Percentiles rank a stretch among this genome's conserved stretches.
phyloP scores from a whole-genome alignment of 2,113 vertebrate genomes.

The Dasyprocta punctata region DNA sequence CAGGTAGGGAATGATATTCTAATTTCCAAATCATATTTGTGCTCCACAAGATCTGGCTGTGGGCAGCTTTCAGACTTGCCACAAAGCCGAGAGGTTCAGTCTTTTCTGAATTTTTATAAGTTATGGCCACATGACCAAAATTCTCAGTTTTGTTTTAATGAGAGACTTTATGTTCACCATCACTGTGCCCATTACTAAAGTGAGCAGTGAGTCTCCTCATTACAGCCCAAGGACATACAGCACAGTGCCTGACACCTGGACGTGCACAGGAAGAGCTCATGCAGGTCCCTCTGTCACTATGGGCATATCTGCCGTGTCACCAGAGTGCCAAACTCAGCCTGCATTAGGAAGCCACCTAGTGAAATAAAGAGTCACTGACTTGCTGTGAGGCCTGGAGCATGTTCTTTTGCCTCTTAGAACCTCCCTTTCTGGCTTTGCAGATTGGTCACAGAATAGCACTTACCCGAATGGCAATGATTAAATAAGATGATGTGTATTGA shows the following conservation, averaged over 20 bases:
- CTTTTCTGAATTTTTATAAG: constrained; percentile 46
- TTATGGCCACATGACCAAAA: not conserved
- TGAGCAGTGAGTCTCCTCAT: not conserved
- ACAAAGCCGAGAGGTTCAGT: not conserved
- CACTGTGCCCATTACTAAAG: not conserved
- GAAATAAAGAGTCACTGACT: not conserved
- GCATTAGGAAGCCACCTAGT: not conserved
- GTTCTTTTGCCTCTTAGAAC: not conserved
- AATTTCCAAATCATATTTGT: not conserved
- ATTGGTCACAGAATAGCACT: not conserved
- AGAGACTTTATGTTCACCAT: not conserved
- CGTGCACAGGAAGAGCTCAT: not conserved
- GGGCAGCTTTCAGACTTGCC: not conserved
- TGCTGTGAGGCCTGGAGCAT: not conserved
- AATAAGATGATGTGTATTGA: constrained; percentile 15
- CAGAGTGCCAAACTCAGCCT: not conserved
- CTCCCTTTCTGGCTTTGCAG: constrained; percentile 17
- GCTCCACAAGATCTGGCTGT: not conserved
- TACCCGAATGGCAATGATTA: not conserved
- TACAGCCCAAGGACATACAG: not conserved
- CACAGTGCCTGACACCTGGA: not conserved
- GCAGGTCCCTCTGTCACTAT: not conserved
- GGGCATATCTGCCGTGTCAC: not conserved
- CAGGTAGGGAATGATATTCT: not conserved
- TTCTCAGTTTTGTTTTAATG: not conserved